Percentiles rank a stretch among this genome's conserved stretches.
Conservation (phyloP, 2,113 vertebrate species). For the Grammomys surdaster region DNA sequence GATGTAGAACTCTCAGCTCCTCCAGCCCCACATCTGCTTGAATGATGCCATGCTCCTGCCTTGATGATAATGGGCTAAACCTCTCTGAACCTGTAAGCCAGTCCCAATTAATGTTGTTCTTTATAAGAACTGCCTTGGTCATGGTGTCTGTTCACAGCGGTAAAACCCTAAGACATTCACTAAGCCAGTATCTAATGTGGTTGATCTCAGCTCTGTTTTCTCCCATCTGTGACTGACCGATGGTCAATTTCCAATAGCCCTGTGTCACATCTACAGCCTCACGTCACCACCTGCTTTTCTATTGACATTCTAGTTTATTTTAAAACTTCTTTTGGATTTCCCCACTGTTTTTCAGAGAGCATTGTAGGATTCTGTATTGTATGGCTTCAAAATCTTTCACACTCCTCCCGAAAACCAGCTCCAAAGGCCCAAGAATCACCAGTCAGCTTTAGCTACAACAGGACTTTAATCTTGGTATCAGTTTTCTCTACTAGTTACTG, state of each 20-base stretch:
- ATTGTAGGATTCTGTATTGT: neutral
- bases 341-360: neutral
- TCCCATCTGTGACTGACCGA: neutral
- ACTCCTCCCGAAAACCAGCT: neutral
- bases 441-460: neutral
- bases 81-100: too few species aligned
- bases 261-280: neutral
- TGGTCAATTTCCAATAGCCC: neutral
- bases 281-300: neutral
- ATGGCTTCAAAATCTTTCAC: neutral
- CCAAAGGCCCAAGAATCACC: neutral
- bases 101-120: too few species aligned
- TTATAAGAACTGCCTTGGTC: too few species aligned
- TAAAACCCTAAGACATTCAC: too few species aligned
- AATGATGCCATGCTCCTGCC: too few species aligned
- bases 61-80: too few species aligned
- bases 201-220: neutral
- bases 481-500: neutral
- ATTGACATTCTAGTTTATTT: too few species aligned
- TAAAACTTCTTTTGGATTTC: neutral
- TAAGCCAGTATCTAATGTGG: neutral
- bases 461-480: neutral
- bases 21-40: too few species aligned
- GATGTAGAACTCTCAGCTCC: too few species aligned
- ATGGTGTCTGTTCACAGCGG: too few species aligned